Percentiles rank a stretch among this genome's conserved stretches.
These are phyloP conservation scores for Xiphorhynchus elegans DNA, from an alignment of 2,113 vertebrate genomes.

Conservation along the genomic window DNA sequence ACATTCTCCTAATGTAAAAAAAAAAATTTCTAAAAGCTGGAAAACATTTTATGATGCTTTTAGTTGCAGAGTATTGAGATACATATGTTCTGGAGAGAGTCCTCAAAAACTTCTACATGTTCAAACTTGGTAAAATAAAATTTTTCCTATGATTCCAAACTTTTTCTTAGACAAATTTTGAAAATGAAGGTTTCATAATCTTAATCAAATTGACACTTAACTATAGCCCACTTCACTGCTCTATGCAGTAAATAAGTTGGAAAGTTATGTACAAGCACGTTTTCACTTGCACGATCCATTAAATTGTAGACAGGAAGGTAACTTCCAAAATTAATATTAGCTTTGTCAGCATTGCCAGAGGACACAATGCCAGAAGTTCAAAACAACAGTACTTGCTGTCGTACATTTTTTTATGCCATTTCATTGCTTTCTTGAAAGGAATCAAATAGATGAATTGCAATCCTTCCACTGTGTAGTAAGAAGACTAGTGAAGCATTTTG, in stretches of 20 bases:
- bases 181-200: neutral
- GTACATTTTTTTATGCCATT: neutral
- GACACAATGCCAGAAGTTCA: neutral
- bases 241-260: neutral
- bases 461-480: neutral
- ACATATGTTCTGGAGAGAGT: neutral
- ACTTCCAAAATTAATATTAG: constrained; percentile 20
- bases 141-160: neutral
- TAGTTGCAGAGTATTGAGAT: neutral
- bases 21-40: neutral
- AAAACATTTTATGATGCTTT: neutral
- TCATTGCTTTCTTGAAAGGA: neutral
- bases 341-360: constrained; percentile 14
- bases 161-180: neutral
- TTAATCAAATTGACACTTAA: neutral
- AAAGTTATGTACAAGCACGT: neutral
- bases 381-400: neutral
- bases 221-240: neutral
- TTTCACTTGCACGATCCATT: constrained; percentile 3
- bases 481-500: constrained; percentile 1
- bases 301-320: neutral
- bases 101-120: neutral
- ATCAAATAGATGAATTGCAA: neutral
- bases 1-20: neutral
- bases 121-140: neutral